These are phyloP conservation scores for Galerucella calmariensis DNA, from an alignment of 2,888 invertebrate species.

Conservation along the genomic window DNA sequence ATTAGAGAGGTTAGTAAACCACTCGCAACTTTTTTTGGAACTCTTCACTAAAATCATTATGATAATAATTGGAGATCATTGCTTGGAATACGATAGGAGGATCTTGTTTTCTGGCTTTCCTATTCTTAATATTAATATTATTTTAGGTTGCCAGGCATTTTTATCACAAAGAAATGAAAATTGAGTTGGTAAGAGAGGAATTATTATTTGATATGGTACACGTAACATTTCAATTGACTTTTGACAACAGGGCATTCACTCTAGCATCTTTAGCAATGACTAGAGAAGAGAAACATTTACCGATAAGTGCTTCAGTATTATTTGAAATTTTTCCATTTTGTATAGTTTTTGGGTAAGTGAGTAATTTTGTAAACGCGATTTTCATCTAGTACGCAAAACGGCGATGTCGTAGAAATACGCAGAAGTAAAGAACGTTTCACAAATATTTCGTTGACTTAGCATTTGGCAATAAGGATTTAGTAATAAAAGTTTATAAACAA, in stretches of 20 bases:
- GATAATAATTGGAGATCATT: too few relatives aligned
- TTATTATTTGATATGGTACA: conserved; percentile 90
- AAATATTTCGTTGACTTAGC: too few relatives aligned
- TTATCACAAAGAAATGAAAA: conserved; percentile 94
- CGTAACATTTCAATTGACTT: conserved; percentile 92
- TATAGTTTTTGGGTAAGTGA: conserved; percentile 89
- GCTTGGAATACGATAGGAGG: too few relatives aligned
- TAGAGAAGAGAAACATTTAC: conserved; percentile 87
- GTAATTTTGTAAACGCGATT: not conserved
- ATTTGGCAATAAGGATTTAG: too few relatives aligned
- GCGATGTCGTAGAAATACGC: too few relatives aligned
- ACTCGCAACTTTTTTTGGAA: not conserved
- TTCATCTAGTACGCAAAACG: too few relatives aligned
- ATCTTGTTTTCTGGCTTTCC: too few relatives aligned
- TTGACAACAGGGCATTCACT: conserved; percentile 93
- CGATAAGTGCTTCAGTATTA: conserved; percentile 88
- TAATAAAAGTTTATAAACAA: too few relatives aligned
- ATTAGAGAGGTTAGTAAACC: conserved; percentile 76
- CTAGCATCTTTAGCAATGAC: conserved; percentile 86
- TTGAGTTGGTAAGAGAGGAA: conserved; percentile 89
- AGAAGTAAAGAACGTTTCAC: too few relatives aligned
- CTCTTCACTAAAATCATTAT: too few relatives aligned
- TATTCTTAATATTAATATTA: not conserved
- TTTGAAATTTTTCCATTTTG: conserved; percentile 99
- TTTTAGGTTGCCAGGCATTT: conserved; percentile 87